phyloP scores from a whole-genome alignment of 2,888 invertebrate genomes.

The Cerceris ruficornis region DNA sequence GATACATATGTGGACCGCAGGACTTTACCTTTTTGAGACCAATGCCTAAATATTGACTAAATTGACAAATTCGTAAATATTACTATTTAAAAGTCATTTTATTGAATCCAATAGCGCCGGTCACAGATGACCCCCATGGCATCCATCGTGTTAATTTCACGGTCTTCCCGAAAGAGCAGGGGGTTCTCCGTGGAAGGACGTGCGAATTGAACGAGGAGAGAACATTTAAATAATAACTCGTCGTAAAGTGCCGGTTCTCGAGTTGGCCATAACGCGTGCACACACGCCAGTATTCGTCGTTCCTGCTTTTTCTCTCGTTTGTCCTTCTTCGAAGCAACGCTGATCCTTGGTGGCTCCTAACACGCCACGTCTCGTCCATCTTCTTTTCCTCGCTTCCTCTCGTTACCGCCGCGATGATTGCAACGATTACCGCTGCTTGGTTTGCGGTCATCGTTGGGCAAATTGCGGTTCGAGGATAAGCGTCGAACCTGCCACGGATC shows the following conservation, averaged over 20 bases:
- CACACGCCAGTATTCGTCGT: slow-evolving; percentile 38
- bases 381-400: slow-evolving; percentile 14
- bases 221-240: slow-evolving; percentile 76
- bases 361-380: slow-evolving; percentile 35
- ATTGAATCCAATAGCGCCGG: no score
- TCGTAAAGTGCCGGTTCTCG: slow-evolving; percentile 63
- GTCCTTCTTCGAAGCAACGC: slow-evolving; percentile 25
- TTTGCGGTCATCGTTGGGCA: slow-evolving; percentile 68
- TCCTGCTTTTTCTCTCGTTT: slow-evolving; percentile 41
- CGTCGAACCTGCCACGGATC: slow-evolving; percentile 56
- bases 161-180: slow-evolving; percentile 51
- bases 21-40: no score
- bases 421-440: slow-evolving; percentile 73
- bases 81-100: no score
- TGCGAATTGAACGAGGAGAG: slow-evolving; percentile 42
- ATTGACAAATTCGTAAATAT: no score
- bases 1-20: no score
- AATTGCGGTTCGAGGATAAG: slow-evolving; percentile 63
- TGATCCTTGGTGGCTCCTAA: slow-evolving; percentile 16
- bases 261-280: slow-evolving; percentile 66
- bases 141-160: slow-evolving; percentile 44
- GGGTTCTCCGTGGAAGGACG: slow-evolving; percentile 30
- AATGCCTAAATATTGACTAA: no score
- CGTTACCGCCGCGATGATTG: slow-evolving; percentile 67
- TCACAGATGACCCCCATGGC: no score